A percentile compares a stretch with the other conserved stretches of the same genome.
phyloP scores from a whole-genome alignment of 2,113 vertebrate genomes.

The Bufo gargarizans region DNA sequence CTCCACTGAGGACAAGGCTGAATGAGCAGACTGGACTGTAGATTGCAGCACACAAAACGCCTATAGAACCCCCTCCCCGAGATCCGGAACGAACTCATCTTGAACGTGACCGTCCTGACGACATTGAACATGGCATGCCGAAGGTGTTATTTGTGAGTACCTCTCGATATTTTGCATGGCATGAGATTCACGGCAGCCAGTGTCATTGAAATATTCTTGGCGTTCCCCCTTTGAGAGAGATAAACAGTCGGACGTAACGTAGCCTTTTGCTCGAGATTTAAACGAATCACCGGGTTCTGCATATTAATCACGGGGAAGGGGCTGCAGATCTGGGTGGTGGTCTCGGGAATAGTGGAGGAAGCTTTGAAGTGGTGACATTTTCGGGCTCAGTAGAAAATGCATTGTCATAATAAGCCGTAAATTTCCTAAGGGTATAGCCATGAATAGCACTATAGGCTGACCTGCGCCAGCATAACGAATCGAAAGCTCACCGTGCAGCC shows the following conservation, averaged over 20 bases:
- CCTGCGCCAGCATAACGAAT: not conserved
- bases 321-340: not conserved
- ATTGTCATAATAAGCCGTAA: conserved; percentile 16
- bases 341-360: not conserved
- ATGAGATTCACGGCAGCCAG: not conserved
- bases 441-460: not conserved
- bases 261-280: not conserved
- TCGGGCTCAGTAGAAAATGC: conserved; percentile 25
- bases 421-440: not conserved
- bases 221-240: not conserved
- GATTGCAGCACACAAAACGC: conserved; percentile 52
- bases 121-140: conserved; percentile 81
- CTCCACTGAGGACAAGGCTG: conserved; percentile 66
- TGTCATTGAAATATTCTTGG: not conserved
- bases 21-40: conserved; percentile 69
- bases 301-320: not conserved
- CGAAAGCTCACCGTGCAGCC: not conserved
- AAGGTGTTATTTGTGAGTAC: conserved; percentile 91
- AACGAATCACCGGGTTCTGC: not conserved
- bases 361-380: not conserved
- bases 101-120: conserved; percentile 60
- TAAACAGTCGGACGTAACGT: not conserved
- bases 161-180: conserved; percentile 59
- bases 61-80: not conserved
- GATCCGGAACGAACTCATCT: conserved; percentile 51